A percentile compares a stretch with the other conserved stretches of the same genome.
phyloP scores from a whole-genome alignment of 2,888 invertebrate genomes.

The Cerastis rubricosa region DNA sequence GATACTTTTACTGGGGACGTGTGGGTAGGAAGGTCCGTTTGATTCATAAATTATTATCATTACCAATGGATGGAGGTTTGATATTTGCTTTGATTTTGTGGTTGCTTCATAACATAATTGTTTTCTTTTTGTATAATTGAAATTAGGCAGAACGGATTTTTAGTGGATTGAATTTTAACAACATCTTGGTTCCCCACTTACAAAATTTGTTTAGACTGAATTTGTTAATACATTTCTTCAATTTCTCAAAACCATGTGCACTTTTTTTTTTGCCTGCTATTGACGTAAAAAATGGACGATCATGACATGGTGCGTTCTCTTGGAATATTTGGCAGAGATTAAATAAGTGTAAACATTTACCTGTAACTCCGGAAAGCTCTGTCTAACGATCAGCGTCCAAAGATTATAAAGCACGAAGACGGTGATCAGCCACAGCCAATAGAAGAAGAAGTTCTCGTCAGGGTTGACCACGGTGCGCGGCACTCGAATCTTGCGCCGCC shows the following conservation, averaged over 20 bases:
- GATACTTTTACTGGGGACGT: constrained; percentile 14
- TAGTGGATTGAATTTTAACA: neutral
- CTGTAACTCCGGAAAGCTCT: constrained; percentile 98
- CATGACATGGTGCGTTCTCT: neutral
- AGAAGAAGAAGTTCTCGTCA: constrained; percentile 98
- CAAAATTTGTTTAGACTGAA: neutral
- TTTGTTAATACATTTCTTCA: neutral
- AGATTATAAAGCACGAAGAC: constrained; percentile 98
- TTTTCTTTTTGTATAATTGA: neutral
- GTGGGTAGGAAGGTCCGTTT: neutral
- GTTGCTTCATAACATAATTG: neutral
- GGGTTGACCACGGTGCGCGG: constrained; percentile 97
- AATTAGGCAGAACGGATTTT: neutral
- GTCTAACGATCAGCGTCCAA: constrained; percentile 98
- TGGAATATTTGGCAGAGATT: no score
- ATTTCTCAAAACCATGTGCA: neutral
- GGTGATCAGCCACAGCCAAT: constrained; percentile 97
- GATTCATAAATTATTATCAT: constrained; percentile 34
- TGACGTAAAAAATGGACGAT: neutral
- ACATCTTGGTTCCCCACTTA: neutral
- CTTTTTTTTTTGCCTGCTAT: neutral
- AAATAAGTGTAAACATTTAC: constrained; percentile 68
- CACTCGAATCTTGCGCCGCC: constrained; percentile 93
- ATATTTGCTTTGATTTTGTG: constrained; percentile 14
- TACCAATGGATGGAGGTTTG: neutral